These are phyloP conservation scores for Sterna hirundo DNA, from an alignment of 2,113 vertebrate genomes.

Conservation along the genomic window DNA sequence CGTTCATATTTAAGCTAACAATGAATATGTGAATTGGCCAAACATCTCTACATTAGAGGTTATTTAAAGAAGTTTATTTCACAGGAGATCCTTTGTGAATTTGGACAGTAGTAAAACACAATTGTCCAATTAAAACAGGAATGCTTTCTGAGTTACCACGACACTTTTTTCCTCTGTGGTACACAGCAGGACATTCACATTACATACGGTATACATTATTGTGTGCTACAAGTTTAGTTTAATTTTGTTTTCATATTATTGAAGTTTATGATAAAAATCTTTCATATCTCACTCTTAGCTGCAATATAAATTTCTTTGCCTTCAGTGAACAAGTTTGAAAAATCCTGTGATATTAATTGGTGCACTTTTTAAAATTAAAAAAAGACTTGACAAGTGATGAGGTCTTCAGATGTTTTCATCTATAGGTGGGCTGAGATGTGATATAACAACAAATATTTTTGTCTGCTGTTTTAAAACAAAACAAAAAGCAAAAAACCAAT, in stretches of 20 bases:
- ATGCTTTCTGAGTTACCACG: background rate
- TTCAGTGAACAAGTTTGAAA: background rate
- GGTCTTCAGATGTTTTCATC: slow-evolving; percentile 20
- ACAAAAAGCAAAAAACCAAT: background rate
- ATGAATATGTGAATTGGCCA: background rate
- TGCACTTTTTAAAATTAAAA: background rate
- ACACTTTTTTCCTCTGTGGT: background rate
- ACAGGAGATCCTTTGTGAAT: background rate
- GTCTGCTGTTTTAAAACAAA: background rate
- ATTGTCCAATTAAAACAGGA: background rate
- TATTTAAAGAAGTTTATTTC: background rate
- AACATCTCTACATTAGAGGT: background rate
- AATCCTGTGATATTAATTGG: slow-evolving; percentile 14
- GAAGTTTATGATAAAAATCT: background rate
- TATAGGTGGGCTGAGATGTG: background rate
- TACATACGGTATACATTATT: background rate
- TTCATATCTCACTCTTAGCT: background rate
- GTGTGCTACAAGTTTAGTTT: background rate
- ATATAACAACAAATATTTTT: slow-evolving; percentile 10
- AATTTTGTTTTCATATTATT: slow-evolving; percentile 27
- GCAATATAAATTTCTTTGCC: background rate
- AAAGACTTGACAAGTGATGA: slow-evolving; percentile 20
- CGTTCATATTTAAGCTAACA: background rate
- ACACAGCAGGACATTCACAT: background rate
- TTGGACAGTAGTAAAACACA: background rate